phyloP scores from a whole-genome alignment of 1,140 invertebrate species.

The Pinna nobilis region DNA sequence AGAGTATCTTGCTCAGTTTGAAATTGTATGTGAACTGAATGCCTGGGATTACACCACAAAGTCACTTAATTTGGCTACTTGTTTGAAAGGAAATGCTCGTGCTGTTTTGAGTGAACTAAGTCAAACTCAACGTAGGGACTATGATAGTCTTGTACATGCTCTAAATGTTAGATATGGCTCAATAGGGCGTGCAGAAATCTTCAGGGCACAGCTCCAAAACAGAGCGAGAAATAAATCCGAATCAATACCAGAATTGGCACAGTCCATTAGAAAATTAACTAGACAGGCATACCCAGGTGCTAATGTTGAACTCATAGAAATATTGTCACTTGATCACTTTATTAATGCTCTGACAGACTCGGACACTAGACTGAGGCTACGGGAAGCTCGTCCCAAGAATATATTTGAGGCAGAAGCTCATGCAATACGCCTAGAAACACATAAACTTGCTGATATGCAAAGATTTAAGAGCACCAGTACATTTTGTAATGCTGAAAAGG shows the following conservation, averaged over 20 bases:
- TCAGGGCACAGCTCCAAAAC: conserved; percentile 14
- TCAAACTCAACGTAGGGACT: conserved; percentile 12
- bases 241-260: conserved; percentile 23
- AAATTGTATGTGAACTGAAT: conserved; percentile 30
- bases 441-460: conserved; percentile 19
- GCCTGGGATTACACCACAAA: conserved; percentile 9
- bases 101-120: conserved; percentile 21
- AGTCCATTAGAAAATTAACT: conserved; percentile 23
- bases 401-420: conserved; percentile 31
- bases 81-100: conserved; percentile 13
- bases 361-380: conserved; percentile 16
- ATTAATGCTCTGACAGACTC: conserved; percentile 30
- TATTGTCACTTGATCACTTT: conserved; percentile 31
- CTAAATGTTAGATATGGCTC: conserved; percentile 15
- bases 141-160: conserved; percentile 6
- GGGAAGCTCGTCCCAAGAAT: conserved; percentile 24
- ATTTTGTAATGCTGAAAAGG: neutral
- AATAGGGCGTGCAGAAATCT: conserved; percentile 10
- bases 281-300: conserved; percentile 3
- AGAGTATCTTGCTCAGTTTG: conserved; percentile 32
- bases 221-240: conserved; percentile 11
- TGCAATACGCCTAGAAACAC: conserved; percentile 21
- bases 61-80: conserved; percentile 16
- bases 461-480: too few relatives aligned
- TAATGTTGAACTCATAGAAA: neutral